Base-by-base conservation (phyloP, 2,113 vertebrate species). In the Lynx canadensis region DNA sequence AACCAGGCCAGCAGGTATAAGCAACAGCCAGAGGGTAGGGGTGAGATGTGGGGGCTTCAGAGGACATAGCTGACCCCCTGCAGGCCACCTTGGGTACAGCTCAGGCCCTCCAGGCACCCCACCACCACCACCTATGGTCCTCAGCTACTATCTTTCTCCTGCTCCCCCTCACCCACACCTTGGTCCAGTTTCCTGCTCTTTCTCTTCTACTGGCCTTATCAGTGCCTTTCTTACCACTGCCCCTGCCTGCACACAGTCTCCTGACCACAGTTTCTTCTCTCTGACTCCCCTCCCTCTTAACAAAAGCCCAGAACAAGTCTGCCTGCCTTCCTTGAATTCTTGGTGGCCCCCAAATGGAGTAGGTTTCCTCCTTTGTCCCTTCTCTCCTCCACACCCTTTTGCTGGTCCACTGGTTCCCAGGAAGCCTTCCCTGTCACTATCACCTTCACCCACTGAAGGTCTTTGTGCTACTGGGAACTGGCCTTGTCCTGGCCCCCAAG, bases 111-210 rank as follows among this genome's bases (percentile, higher is more conserved):
- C 38, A 66, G 10, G 2, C 23, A 18, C 57, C 16, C 36, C 68
- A 45, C 9, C 29, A 16, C 63, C 9, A 19, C 13, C 76, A n/a
- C 18, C 1, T 31, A 76, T 45, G n/a, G 65, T n/a, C 33, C 33
- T 60, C 21, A 23, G 41, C 19, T 48, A 19, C 52, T 45, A 14
- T 45, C 31, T 23, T 50, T 60, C 10, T 36, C 4, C 27, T 29
- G 11, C 27, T 41, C 13, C 55, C 60, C 68, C 29, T 63, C 13
- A 0, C 5, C 9, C 57, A 12, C 0, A 4, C 36, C n/a, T 18
- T 12, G 38, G 52, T 15, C 65, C 55, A 31, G 29, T 31, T 36
- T 0, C n/a, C 31, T 52, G 38, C 38, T 52, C 41, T 41, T 92
- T 19, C 65, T 27, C n/a, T 31, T 79, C 33, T 45, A 19, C 82